Base-by-base conservation (phyloP, 1,140 invertebrate genomes). In the Agrypnia vestita region DNA sequence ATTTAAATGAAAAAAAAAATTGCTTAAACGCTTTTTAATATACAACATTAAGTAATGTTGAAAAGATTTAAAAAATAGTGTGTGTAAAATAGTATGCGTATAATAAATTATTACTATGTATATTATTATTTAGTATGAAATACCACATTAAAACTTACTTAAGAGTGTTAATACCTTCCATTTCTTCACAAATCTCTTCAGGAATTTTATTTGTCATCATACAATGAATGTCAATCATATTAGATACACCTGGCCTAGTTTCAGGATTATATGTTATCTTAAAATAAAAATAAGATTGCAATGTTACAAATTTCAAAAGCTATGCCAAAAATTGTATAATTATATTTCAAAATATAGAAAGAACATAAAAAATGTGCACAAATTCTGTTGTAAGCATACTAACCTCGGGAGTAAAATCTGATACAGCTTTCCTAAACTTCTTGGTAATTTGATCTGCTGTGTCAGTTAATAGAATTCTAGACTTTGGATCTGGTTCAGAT, bases 391-490 rank as follows among this genome's bases (percentile, higher is more conserved):
- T 80, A 53, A 62, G 8, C 49, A 12, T 1, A 15, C 80, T 75
- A 69, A 91, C 91, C 85, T 93, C 92, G 6, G 96, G 96, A 0
- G 91, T 96, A 84, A 93, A 97, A 88, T 99, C 98, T 0, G 97
- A 99, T 0, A 98, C 87, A 0, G 98, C 93, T 89, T 98, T 98
- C 85, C 95, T 96, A 6, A 98, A 89, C 89, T 99, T 99, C 44
- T 92, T 90, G 4, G 87, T 62, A 62, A 99, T 94, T 46, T 88
- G 85, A 47, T 98, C 96, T 0, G 96, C 93, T 0, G 91, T 85
- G 87, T 99, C 98, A 19, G 89, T 93, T 0, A 99, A 86, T 72
- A 95, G 91, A 62, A 99, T 96, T 73, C 94, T 90, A 79, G 94
- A 94, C 85, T 93, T 95, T 0, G 90, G 84, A 90, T 97, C 94